phyloP scores from a whole-genome alignment of 2,888 invertebrate species.

The Tridacna crocea region DNA sequence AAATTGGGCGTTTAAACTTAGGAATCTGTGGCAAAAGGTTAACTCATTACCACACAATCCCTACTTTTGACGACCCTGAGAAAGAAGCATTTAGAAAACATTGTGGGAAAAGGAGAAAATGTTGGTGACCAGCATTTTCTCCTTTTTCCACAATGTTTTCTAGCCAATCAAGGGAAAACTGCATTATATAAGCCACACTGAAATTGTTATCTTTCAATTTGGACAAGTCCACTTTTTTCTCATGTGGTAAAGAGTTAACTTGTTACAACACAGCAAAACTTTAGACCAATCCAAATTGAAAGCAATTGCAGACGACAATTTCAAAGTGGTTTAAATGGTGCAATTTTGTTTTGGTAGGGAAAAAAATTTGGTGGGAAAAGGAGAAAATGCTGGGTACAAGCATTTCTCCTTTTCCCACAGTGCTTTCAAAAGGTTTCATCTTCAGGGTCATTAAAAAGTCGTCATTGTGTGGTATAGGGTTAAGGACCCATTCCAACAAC shows the following conservation, averaged over 20 bases:
- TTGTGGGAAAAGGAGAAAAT: conserved; percentile 5
- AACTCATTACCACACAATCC: too few species aligned
- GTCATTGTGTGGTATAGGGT: not conserved
- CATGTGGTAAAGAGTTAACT: not conserved
- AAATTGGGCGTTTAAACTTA: not conserved
- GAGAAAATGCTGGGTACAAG: not conserved
- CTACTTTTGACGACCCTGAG: too few species aligned
- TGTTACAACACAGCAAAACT: too few species aligned
- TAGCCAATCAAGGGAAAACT: not conserved
- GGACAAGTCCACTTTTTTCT: too few species aligned
- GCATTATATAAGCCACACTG: too few species aligned
- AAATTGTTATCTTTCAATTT: too few species aligned
- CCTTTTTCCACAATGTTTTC: conserved; percentile 8
- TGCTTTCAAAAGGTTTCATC: not conserved
- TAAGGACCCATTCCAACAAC: not conserved
- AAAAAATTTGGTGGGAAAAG: not conserved
- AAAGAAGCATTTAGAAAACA: not conserved
- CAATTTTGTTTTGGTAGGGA: not conserved
- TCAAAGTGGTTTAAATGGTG: not conserved
- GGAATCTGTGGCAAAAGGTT: too few species aligned
- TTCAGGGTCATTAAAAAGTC: not conserved
- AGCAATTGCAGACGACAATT: too few species aligned
- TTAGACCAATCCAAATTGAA: too few species aligned
- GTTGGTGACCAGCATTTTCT: not conserved
- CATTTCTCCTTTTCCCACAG: not conserved